Evolutionary conservation across 2,888 invertebrate genomes (phyloP).

Genomic region (Maniola hyperantus): DNA sequence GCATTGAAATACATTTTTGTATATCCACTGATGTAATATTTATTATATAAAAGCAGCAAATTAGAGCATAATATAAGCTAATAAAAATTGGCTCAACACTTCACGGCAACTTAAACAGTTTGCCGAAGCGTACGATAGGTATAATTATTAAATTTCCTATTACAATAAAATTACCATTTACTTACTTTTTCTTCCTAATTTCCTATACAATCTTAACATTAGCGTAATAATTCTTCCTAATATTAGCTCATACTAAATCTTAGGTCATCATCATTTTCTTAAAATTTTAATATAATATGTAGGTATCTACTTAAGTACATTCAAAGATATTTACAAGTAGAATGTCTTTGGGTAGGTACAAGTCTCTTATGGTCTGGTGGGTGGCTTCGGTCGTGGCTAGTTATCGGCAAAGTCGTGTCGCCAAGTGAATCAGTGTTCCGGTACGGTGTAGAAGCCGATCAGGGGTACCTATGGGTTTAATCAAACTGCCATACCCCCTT

Average conservation of each 20-base stretch:
- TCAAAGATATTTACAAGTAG: too few relatives aligned
- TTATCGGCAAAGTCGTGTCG: too few relatives aligned
- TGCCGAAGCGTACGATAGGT: slow-evolving; percentile 13
- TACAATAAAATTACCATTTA: background rate
- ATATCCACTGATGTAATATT: background rate
- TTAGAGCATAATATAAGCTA: background rate
- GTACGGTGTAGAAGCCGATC: too few relatives aligned
- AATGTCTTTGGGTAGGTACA: too few relatives aligned
- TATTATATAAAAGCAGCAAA: slow-evolving; percentile 5
- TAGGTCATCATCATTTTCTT: background rate
- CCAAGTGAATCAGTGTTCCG: too few relatives aligned
- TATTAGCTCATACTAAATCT: background rate
- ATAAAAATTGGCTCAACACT: slow-evolving; percentile 3
- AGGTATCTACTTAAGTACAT: too few relatives aligned
- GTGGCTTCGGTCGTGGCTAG: too few relatives aligned
- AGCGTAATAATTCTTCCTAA: background rate
- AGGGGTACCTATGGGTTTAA: too few relatives aligned
- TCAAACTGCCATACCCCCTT: too few relatives aligned
- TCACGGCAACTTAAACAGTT: slow-evolving; percentile 8
- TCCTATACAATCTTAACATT: background rate
- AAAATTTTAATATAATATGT: too few relatives aligned
- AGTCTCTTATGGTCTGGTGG: too few relatives aligned
- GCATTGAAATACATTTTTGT: background rate
- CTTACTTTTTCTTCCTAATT: background rate
- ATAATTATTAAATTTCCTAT: background rate